Conservation (phyloP, 1,140 invertebrate species). For the Hylaeus volcanicus region DNA sequence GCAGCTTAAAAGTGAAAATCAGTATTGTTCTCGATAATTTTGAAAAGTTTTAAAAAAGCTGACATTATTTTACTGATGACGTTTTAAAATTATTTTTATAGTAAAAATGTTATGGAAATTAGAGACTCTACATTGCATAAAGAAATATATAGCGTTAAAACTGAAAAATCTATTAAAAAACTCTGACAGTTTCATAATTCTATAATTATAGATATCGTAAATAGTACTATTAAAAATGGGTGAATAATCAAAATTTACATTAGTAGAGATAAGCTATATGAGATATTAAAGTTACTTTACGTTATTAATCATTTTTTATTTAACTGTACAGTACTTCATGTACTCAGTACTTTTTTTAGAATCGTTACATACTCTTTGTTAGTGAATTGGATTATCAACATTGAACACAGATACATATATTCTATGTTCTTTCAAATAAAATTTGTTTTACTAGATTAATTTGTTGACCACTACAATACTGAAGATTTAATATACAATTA, state of each 20-base stretch:
- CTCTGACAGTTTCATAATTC: not conserved
- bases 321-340: constrained; percentile 1
- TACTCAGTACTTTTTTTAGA: not conserved
- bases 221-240: not conserved
- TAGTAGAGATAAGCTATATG: constrained; percentile 6
- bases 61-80: not conserved
- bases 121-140: not conserved
- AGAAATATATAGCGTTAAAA: not conserved
- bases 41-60: constrained; percentile 4
- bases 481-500: constrained; percentile 11
- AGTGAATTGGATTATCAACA: constrained; percentile 18
- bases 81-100: constrained; percentile 18
- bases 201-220: constrained; percentile 8
- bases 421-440: not conserved
- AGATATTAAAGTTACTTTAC: constrained; percentile 11
- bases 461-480: constrained; percentile 23
- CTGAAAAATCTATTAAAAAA: not conserved
- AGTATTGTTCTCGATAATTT: constrained; percentile 27
- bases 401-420: not conserved
- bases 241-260: constrained; percentile 35
- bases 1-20: not conserved
- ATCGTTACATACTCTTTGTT: constrained; percentile 12
- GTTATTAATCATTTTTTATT: constrained; percentile 35
- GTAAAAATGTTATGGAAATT: not conserved
- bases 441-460: not conserved